phyloP scores from a whole-genome alignment of 1,140 invertebrate species.

The Dufourea novaeangliae region DNA sequence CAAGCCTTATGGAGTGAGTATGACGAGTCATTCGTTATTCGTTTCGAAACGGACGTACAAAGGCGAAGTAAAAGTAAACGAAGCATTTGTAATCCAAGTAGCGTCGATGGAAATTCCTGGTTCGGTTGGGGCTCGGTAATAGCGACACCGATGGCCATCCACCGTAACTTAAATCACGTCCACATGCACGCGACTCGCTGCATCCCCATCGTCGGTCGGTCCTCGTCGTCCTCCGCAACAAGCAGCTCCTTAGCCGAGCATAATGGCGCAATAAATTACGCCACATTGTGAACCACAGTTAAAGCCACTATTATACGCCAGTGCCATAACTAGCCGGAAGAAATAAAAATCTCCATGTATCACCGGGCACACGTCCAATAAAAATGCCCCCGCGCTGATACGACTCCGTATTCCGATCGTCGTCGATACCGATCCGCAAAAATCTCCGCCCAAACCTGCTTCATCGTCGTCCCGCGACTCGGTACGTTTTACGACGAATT shows the following conservation, averaged over 20 bases:
- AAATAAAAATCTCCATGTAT: constrained; percentile 54
- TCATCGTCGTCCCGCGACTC: neutral
- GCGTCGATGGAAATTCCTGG: constrained; percentile 46
- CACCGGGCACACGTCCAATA: constrained; percentile 6
- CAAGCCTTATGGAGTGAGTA: neutral
- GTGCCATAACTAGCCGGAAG: constrained; percentile 61
- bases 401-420: neutral
- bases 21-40: constrained; percentile 5
- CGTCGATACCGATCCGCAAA: neutral
- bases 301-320: constrained; percentile 63
- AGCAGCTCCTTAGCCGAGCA: constrained; percentile 65
- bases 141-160: constrained; percentile 67
- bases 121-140: constrained; percentile 54
- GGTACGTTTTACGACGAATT: neutral
- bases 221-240: constrained; percentile 54
- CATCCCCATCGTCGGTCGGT: constrained; percentile 38
- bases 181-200: constrained; percentile 57
- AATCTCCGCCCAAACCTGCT: no score
- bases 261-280: constrained; percentile 70
- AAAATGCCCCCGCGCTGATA: constrained; percentile 22
- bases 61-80: constrained; percentile 43
- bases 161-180: constrained; percentile 64
- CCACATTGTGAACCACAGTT: constrained; percentile 65
- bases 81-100: constrained; percentile 49
- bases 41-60: neutral